Conservation (phyloP, 2,113 vertebrate genomes). For the Cygnus atratus region DNA sequence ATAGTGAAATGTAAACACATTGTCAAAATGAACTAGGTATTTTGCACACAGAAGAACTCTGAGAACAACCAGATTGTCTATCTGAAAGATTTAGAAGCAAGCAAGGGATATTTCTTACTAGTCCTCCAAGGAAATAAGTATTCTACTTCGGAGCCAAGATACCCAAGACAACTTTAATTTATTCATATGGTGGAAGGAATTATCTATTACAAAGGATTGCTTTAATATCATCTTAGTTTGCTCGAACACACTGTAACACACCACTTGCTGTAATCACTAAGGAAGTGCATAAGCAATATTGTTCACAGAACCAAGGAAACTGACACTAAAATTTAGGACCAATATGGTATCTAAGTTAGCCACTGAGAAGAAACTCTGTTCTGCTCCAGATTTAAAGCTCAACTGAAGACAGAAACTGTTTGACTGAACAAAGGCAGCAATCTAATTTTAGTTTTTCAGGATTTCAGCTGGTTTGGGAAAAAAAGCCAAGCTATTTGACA, state of each 20-base stretch:
- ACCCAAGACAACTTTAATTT: not conserved
- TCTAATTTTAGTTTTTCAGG: not conserved
- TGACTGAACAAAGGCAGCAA: not conserved
- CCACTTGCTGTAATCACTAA: not conserved
- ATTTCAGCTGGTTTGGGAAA: not conserved
- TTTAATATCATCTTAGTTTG: not conserved
- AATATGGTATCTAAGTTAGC: not conserved
- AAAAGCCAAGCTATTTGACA: not conserved
- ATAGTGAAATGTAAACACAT: not conserved
- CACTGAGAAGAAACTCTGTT: not conserved
- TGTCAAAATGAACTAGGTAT: not conserved
- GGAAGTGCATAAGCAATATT: not conserved
- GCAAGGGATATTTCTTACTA: not conserved
- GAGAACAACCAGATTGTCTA: not conserved
- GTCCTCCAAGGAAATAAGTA: not conserved
- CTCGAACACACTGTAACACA: not conserved
- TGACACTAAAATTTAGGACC: not conserved
- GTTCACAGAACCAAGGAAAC: not conserved
- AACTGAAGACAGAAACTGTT: not conserved
- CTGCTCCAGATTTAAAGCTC: not conserved
- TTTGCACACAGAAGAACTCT: not conserved
- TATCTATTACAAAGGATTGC: not conserved
- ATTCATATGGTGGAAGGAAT: no score
- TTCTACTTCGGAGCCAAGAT: not conserved
- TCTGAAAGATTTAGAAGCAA: not conserved